phyloP scores from a whole-genome alignment of 2,113 vertebrate species.

The Oryzias woworae region DNA sequence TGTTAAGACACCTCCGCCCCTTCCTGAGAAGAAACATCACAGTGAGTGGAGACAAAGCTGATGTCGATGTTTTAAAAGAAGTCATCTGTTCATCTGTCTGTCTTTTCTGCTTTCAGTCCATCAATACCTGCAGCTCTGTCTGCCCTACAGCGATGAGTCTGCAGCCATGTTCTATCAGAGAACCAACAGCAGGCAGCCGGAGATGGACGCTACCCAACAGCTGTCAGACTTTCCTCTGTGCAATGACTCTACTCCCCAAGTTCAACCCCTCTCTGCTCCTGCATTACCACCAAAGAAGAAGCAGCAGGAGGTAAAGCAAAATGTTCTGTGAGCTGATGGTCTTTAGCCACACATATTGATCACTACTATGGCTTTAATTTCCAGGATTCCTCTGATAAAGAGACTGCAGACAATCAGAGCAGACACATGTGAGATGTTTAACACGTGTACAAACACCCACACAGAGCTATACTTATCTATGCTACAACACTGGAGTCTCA shows the following conservation, averaged over 20 bases:
- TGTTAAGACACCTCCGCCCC: constrained; percentile 75
- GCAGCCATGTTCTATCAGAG: constrained; percentile 84
- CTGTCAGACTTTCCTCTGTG: constrained; percentile 81
- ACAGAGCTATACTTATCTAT: neutral
- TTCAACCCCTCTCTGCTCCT: constrained; percentile 81
- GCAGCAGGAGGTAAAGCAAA: constrained; percentile 86
- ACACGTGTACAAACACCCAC: neutral
- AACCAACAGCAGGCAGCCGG: constrained; percentile 82
- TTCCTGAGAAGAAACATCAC: constrained; percentile 93
- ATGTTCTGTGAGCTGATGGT: neutral
- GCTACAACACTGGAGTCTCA: neutral
- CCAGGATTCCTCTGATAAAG: constrained; percentile 25
- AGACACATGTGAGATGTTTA: constrained; percentile 32
- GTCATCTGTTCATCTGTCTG: neutral
- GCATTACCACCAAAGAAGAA: constrained; percentile 90
- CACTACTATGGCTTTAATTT: neutral
- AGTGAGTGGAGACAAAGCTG: constrained; percentile 79
- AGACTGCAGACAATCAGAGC: neutral
- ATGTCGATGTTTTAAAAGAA: neutral
- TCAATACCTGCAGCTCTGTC: constrained; percentile 90
- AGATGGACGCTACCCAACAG: constrained; percentile 84
- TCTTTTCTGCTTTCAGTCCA: constrained; percentile 77
- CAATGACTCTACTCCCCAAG: constrained; percentile 42
- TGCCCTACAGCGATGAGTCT: constrained; percentile 86
- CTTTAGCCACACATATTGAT: neutral